Conservation (phyloP, 2,888 invertebrate genomes). For the Acanthococcus lagerstroemiae region DNA sequence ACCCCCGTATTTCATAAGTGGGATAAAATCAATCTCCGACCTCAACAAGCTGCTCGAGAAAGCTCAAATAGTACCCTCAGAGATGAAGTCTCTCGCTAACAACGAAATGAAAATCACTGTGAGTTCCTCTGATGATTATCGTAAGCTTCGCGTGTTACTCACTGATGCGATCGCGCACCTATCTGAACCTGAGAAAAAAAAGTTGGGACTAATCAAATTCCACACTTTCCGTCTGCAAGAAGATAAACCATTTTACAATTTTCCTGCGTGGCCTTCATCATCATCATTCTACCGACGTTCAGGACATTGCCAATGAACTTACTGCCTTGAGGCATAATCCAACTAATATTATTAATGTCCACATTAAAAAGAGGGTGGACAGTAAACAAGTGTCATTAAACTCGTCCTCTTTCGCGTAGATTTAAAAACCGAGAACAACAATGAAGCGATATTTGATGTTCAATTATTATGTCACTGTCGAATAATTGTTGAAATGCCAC, state of each 20-base stretch:
- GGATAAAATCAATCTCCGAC: too few species aligned
- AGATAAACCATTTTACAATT: neutral
- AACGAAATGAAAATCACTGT: too few species aligned
- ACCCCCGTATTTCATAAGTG: too few species aligned
- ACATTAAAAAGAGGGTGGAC: neutral
- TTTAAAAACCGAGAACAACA: neutral
- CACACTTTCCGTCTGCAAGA: neutral
- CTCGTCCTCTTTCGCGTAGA: neutral
- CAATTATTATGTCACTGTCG: neutral
- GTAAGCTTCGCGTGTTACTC: too few species aligned
- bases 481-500: neutral
- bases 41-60: too few species aligned
- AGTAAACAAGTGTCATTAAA: neutral
- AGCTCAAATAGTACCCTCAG: too few species aligned
- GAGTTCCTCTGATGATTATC: too few species aligned
- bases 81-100: too few species aligned
- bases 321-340: neutral
- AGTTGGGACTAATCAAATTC: too few species aligned
- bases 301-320: neutral
- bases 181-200: too few species aligned
- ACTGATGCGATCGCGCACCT: too few species aligned
- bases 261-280: neutral
- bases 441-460: neutral
- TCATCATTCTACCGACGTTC: neutral
- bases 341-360: neutral